Conservation (phyloP, 53 echinoderm and acorn worm genomes). For the Mesocentrotus franciscanus region DNA sequence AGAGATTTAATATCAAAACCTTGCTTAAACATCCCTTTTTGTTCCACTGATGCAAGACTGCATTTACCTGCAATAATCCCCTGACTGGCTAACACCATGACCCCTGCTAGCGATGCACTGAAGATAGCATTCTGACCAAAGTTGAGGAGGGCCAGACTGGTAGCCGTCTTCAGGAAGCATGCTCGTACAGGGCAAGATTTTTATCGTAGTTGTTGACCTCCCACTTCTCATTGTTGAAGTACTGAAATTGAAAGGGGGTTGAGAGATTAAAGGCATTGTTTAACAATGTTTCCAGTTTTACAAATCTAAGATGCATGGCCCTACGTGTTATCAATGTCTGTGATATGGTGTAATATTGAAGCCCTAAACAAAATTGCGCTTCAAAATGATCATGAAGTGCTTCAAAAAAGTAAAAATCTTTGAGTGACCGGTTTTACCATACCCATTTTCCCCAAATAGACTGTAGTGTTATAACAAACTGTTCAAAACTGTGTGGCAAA, state of each 20-base stretch:
- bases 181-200: slow-evolving; percentile 80
- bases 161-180: slow-evolving; percentile 95
- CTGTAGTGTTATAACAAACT: too few relatives aligned
- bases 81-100: slow-evolving; percentile 94
- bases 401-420: too few relatives aligned
- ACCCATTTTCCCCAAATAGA: too few relatives aligned
- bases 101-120: slow-evolving; percentile 85
- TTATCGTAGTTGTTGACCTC: slow-evolving; percentile 83
- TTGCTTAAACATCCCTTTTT: neutral
- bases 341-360: too few relatives aligned
- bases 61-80: slow-evolving; percentile 88
- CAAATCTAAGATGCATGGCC: too few relatives aligned
- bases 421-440: too few relatives aligned
- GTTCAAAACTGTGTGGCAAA: too few relatives aligned
- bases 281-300: too few relatives aligned
- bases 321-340: too few relatives aligned
- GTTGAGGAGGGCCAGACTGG: slow-evolving; percentile 95
- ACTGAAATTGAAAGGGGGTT: slow-evolving; percentile 59
- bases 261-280: neutral
- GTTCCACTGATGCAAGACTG: neutral
- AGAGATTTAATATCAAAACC: too few relatives aligned
- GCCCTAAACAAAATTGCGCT: too few relatives aligned
- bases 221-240: slow-evolving; percentile 97
- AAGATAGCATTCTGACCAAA: slow-evolving; percentile 97
- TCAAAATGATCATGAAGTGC: too few relatives aligned